Base-by-base conservation (phyloP, 2,888 invertebrate species). In the Coenonympha arcania region DNA sequence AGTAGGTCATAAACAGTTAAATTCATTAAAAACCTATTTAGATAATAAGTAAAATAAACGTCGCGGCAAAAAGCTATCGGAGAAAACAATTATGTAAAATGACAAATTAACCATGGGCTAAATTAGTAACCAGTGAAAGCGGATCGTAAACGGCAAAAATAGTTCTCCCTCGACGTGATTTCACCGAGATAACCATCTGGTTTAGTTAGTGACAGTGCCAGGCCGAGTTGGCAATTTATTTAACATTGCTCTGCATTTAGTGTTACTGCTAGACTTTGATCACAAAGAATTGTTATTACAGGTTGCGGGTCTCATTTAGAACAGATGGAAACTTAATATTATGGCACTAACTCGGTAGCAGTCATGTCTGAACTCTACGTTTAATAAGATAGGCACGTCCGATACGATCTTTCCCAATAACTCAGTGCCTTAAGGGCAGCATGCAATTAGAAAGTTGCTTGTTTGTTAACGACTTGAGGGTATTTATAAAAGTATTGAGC, bases 401-500 rank as follows among this genome's bases (percentile, higher is more conserved):
- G 24, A 26, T 26, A 26, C 9, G 19, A 36, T 49, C 42, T 44
- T 50, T 24, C 50, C 45, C 22, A 45, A 34, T 55, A 41, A 36
- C 42, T 43, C 43, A 26, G 3, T 18, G 16, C 8, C 34, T 33
- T 60, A 60, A 67, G 62, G 63, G 61, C 66, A 65, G 66, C 69
- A 66, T n/a, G 62, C 61, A 69, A 73, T 76, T 76, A 76, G 82
- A 81, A 82, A 82, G 76, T 64, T 48, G 55, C 59, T 66, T 55
- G 63, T 69, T 66, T 59, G 55, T 63, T 63, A 70, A 72, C 66
- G 69, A 70, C 72, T 73, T 65, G 70, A 63, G 73, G 79, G 74
- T 71, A 70, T 69, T n/a, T n/a, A 78, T 74, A 79, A 79, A 78
- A 78, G 71, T 70, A 71, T 74, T 73, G 65, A 72, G 65, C 64